These are phyloP conservation scores for Celastrina argiolus DNA, from an alignment of 2,888 invertebrate genomes.

Conservation along the genomic window DNA sequence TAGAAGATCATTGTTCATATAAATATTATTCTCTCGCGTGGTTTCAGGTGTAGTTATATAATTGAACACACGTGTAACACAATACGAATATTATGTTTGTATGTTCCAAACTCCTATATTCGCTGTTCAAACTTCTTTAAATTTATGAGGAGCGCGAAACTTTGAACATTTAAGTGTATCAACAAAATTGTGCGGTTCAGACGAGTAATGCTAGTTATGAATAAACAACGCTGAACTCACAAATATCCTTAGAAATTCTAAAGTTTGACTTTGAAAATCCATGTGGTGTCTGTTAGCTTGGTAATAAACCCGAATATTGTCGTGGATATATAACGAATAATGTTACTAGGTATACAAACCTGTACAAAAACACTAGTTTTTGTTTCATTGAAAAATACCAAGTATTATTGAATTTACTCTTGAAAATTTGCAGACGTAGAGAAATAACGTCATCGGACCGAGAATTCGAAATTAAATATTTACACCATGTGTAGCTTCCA, in stretches of 20 bases:
- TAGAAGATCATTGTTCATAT: too few species aligned
- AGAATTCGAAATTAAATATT: too few species aligned
- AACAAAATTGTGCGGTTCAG: constrained; percentile 10
- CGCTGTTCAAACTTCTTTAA: constrained; percentile 15
- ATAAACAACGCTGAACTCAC: neutral
- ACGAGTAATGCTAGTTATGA: constrained; percentile 8
- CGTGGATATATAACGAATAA: too few species aligned
- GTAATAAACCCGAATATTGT: too few species aligned
- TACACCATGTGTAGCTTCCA: too few species aligned
- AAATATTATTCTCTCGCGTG: too few species aligned
- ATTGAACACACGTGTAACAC: neutral
- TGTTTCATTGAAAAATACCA: too few species aligned
- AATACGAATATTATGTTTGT: neutral
- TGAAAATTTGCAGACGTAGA: too few species aligned
- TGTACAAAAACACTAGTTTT: too few species aligned
- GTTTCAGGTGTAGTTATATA: neutral
- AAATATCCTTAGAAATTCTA: constrained; percentile 8
- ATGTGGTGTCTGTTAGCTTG: neutral
- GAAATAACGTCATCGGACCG: too few species aligned
- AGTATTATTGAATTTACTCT: too few species aligned
- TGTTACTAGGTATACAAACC: too few species aligned
- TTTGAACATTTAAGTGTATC: constrained; percentile 20
- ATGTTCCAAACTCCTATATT: neutral
- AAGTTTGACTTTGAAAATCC: neutral
- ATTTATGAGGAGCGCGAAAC: constrained; percentile 20